phyloP scores from a whole-genome alignment of 2,888 invertebrate species.

The Argyresthia albistria region DNA sequence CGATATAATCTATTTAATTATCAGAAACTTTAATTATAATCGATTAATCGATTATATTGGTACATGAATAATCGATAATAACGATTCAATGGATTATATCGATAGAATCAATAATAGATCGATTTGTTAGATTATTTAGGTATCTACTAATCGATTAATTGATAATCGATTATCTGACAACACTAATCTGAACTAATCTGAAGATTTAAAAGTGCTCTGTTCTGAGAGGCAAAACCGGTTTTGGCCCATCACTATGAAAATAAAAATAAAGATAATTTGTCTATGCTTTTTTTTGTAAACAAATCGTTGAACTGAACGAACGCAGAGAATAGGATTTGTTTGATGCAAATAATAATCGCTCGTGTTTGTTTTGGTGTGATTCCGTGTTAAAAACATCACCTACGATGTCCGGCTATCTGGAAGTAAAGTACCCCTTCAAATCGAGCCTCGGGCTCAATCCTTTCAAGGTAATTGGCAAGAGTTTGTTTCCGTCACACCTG shows the following conservation, averaged over 20 bases:
- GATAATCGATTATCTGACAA: no score
- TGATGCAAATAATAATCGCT: background rate
- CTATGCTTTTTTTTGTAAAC: constrained; percentile 4
- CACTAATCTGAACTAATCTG: no score
- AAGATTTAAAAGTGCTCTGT: background rate
- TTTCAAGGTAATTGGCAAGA: constrained; percentile 68
- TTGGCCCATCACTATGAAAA: background rate
- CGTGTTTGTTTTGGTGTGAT: background rate
- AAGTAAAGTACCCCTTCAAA: constrained; percentile 76
- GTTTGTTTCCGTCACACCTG: background rate
- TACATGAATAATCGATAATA: no score
- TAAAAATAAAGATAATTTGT: background rate
- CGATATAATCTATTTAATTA: no score
- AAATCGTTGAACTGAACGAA: background rate
- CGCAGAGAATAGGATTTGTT: background rate
- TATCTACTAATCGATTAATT: no score
- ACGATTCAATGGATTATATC: no score
- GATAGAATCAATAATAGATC: no score
- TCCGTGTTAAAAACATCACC: constrained; percentile 7
- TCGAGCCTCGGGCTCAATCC: constrained; percentile 74
- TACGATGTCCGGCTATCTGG: constrained; percentile 72
- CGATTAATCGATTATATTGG: no score
- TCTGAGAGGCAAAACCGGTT: background rate
- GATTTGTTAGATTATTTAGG: no score
- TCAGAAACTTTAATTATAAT: no score